A percentile compares a stretch with the other conserved stretches of the same genome.
These are phyloP conservation scores for Eilema depressum DNA, from an alignment of 2,888 invertebrate genomes.

Conservation along the genomic window DNA sequence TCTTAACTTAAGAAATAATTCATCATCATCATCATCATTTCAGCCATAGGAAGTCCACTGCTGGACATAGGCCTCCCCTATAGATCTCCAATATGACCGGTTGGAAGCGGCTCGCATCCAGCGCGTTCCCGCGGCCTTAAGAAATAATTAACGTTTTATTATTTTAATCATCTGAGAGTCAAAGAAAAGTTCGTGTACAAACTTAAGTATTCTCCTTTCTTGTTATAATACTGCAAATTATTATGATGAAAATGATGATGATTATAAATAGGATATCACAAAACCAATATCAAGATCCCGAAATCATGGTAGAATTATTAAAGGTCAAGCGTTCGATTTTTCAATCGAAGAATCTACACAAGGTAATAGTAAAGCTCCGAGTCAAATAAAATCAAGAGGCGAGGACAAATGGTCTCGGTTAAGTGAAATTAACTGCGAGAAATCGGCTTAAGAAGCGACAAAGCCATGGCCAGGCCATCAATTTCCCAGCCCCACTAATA, in stretches of 20 bases:
- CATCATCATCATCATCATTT: too few species aligned
- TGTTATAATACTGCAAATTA: too few species aligned
- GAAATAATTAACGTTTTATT: too few species aligned
- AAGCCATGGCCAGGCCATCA: constrained; percentile 63
- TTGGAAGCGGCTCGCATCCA: too few species aligned
- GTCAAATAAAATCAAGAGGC: constrained; percentile 60
- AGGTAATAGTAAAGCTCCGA: constrained; percentile 32
- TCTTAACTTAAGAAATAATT: too few species aligned
- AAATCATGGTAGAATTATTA: background rate
- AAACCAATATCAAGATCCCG: background rate
- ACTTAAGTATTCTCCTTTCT: too few species aligned
- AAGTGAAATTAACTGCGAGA: constrained; percentile 74
- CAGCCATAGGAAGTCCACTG: too few species aligned
- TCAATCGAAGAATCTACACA: constrained; percentile 14
- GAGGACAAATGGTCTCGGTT: constrained; percentile 65
- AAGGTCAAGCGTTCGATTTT: background rate
- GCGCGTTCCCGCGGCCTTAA: too few species aligned
- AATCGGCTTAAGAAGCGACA: constrained; percentile 62
- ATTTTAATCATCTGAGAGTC: too few species aligned
- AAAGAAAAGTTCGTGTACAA: too few species aligned
- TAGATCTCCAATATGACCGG: too few species aligned
- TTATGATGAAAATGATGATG: background rate
- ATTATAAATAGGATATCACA: background rate
- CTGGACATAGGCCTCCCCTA: too few species aligned
- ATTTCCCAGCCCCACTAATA: constrained; percentile 60